Base-by-base conservation (phyloP, 2,888 invertebrate species). In the Rhagium mordax region DNA sequence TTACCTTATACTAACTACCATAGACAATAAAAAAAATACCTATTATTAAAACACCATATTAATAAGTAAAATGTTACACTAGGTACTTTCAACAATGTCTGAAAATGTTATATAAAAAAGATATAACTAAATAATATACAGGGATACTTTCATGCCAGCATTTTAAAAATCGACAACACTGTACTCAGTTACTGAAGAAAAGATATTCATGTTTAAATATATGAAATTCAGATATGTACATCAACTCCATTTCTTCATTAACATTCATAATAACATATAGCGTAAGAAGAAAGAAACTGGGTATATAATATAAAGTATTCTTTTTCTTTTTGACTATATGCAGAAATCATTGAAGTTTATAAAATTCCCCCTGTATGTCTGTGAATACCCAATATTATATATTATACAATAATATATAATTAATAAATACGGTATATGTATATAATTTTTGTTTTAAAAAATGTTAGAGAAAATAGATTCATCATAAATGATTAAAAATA, bases 21-120 rank as follows among this genome's bases (percentile, higher is more conserved):
- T n/a, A 51, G 16, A 61, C 33, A 62, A 49, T 41, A 53, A 62
- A 70, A 70, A 60, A 60, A 29, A 29, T 59, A 59, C 27, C 57
- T 57, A 57, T 57, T 16, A 59, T 29, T 27, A 51, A 59, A 59
- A 59, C 33, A 59, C 59, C 59, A n/a, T 41, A 41, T 15, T 59
- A 29, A 33, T 15, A 16, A 33, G 16, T 29, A 57, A 3, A 59
- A 15, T 33, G 27, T 59, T 65, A 41, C 27, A 53, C 29, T 65
- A 62, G n/a, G 33, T 53, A 21, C 27, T 65, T 53, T 33, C 13
- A 41, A 41, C 27, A 65, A 65, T 15, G 21, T 33, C 29, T n/a
- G 41, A 41, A 41, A 41, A 53, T 65, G 13, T 24, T 53, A 53
- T 65, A 48, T 49, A 64, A 64, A 48, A 47, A 64, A 65, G 18